phyloP scores from a whole-genome alignment of 1,140 invertebrate genomes.

The roundworm (Caenorhabditis elegans) region WBcel235 BX284606.5:8459501-8460000 shows the following conservation, averaged over 20 bases:
- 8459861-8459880: conserved; percentile 21
- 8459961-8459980: no score
- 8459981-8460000: no score
- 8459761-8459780: no score
- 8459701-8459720: no score
- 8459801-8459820: no score
- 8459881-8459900: conserved; percentile 21
- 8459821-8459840: no score
- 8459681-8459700: background rate
- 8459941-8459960: background rate
- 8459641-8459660: background rate
- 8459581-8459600: background rate
- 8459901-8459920: background rate
- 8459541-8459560: no score
- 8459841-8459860: background rate
- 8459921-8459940: background rate
- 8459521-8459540: no score
- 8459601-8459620: background rate
- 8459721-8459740: background rate
- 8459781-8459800: no score
- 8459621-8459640: background rate
- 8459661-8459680: background rate
- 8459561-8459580: no score
- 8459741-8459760: no score
- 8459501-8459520: no score